phyloP scores from a whole-genome alignment of 2,888 invertebrate species.

The Oeneis ivallda region DNA sequence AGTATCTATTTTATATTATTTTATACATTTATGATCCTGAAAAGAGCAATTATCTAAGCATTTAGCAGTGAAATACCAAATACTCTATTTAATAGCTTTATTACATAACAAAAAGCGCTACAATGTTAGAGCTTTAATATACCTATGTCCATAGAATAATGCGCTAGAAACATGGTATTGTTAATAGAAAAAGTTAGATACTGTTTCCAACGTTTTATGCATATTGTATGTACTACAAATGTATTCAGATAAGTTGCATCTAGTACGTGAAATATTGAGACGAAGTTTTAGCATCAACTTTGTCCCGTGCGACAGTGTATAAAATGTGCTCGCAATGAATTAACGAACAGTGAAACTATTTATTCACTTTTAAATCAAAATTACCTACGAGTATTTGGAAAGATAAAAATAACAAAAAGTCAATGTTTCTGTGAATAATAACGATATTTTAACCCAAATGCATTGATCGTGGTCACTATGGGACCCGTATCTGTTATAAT shows the following conservation, averaged over 20 bases:
- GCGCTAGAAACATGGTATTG: conserved; percentile 10
- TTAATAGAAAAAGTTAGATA: conserved; percentile 26
- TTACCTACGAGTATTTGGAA: not conserved
- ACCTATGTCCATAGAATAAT: not conserved
- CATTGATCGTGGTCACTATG: too few species aligned
- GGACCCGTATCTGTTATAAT: too few species aligned
- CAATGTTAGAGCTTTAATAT: conserved; percentile 1
- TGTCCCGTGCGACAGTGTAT: conserved; percentile 8
- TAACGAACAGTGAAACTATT: not conserved
- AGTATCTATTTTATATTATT: too few species aligned
- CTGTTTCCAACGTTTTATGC: conserved; percentile 20
- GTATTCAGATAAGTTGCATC: conserved; percentile 28
- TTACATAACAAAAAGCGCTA: not conserved
- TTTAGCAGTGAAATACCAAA: too few species aligned
- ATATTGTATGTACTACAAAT: conserved; percentile 21
- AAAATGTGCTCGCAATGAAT: conserved; percentile 5
- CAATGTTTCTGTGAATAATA: too few species aligned
- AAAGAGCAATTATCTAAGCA: too few species aligned
- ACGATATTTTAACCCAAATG: too few species aligned
- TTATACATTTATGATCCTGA: too few species aligned
- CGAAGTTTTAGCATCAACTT: conserved; percentile 18
- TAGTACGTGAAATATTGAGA: conserved; percentile 26
- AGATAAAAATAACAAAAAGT: too few species aligned
- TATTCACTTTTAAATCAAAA: not conserved
- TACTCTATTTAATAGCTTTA: not conserved